Evolutionary conservation across 1,140 invertebrate genomes (phyloP), one percentile per base, ranked within the genome.

Genomic region (Cydia strobilella): DNA sequence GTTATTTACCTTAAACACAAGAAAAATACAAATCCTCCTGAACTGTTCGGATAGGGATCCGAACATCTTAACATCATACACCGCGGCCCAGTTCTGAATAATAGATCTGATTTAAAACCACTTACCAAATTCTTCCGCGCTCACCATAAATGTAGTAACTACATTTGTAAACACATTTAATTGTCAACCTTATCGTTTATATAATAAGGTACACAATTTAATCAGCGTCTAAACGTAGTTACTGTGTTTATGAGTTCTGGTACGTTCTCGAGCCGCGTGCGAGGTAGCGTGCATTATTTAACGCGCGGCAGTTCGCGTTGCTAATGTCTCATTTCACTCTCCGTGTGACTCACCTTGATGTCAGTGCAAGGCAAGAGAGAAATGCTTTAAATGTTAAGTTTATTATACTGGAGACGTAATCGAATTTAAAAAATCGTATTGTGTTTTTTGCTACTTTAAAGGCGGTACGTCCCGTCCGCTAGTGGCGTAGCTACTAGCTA

Each of bases 321-420:
- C 51, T 80, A 71, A 75, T 75, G 72, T 66, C 73, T 76, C 72
- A 72, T 75, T 75, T 78, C 77, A 74, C 77, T 80, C 74, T 77
- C 76, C 59, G 75, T 80, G 74, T 74, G 77, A 78, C 45, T 74
- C 77, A 77, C 45, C 74, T 75, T n/a, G 15, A 39, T 10, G 7
- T 66, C 15, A 66, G 74, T 59, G 1, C 13, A 59, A 75, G 66
- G 18, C 12, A 75, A 6, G 48, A 27, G 45, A 63, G 25, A 63
- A n/a, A 23, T 23, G 18, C 45, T 48, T 15, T 48, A 15, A 48
- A 15, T 15, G 45, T 10, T 42, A 2, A 48, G 12, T 13, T 7
- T 48, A 15, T 9, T 4, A 15, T 4, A 15, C 45, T 15, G 35
- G 35, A 31, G 31, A 39, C 0, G 31, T 9, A 35, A 1, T 39